Conservation (phyloP, 2,113 vertebrate genomes). For the Pipra filicauda region DNA sequence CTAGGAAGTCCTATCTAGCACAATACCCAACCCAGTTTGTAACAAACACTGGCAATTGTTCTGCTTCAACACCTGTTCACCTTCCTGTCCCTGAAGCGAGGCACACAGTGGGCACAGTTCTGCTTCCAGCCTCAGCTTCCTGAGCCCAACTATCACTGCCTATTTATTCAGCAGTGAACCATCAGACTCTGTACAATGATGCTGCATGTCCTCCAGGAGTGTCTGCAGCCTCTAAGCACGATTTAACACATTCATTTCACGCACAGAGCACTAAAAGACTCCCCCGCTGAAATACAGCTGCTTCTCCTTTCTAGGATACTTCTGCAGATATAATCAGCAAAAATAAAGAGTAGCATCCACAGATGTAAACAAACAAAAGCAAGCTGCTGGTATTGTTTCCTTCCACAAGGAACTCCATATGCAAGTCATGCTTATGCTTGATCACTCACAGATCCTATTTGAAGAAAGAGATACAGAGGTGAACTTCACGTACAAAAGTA, state of each 20-base stretch:
- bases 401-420: constrained; percentile 20
- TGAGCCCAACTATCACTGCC: neutral
- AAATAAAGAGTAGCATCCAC: neutral
- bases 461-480: neutral
- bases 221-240: neutral
- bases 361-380: neutral
- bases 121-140: neutral
- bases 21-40: neutral
- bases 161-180: neutral
- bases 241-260: neutral
- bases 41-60: neutral
- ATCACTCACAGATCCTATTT: neutral
- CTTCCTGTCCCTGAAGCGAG: neutral
- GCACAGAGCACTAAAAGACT: neutral
- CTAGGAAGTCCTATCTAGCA: neutral
- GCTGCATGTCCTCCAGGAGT: neutral
- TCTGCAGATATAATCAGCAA: neutral
- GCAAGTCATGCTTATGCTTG: neutral
- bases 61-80: neutral
- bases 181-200: neutral
- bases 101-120: neutral
- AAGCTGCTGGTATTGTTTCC: neutral
- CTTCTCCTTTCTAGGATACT: neutral
- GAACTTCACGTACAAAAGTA: neutral
- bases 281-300: neutral